These are phyloP conservation scores for Ammodytes dubius DNA, from an alignment of 2,113 vertebrate species.

Conservation along the genomic window DNA sequence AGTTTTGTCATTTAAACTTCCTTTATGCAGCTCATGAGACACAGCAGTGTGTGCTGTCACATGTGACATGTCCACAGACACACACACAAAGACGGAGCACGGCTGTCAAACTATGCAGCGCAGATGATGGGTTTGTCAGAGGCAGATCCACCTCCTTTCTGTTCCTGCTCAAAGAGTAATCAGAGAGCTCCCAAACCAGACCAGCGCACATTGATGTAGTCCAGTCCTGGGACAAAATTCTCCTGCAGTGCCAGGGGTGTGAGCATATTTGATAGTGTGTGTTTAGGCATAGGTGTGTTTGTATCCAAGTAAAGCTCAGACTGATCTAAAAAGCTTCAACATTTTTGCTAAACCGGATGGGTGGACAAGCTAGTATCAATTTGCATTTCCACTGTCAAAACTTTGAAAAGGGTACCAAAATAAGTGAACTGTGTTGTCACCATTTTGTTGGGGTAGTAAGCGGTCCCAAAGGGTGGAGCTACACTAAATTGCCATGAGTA, in stretches of 20 bases:
- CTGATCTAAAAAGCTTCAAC: background rate
- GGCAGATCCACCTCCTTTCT: constrained; percentile 74
- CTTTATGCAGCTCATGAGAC: constrained; percentile 32
- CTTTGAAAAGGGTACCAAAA: background rate
- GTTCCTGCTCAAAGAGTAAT: constrained; percentile 73
- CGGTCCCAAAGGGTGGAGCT: too few relatives aligned
- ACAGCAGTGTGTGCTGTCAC: constrained; percentile 21
- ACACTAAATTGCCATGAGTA: too few relatives aligned
- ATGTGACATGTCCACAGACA: constrained; percentile 2
- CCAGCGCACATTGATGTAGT: constrained; percentile 60
- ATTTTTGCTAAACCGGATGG: too few relatives aligned
- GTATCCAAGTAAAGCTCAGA: background rate
- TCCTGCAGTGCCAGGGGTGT: constrained; percentile 4
- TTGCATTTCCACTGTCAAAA: too few relatives aligned
- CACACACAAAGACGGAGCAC: constrained; percentile 28
- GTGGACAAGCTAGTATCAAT: too few relatives aligned
- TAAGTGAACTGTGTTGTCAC: too few relatives aligned
- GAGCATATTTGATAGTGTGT: background rate
- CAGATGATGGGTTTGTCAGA: constrained; percentile 77
- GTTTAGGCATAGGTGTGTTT: background rate
- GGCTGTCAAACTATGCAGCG: constrained; percentile 66
- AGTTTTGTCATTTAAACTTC: constrained; percentile 70
- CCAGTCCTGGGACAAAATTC: constrained; percentile 46
- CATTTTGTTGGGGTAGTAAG: too few relatives aligned
- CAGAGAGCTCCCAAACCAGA: constrained; percentile 69